Base-by-base conservation (phyloP, 2,888 invertebrate genomes). In the Lysandra coridon region DNA sequence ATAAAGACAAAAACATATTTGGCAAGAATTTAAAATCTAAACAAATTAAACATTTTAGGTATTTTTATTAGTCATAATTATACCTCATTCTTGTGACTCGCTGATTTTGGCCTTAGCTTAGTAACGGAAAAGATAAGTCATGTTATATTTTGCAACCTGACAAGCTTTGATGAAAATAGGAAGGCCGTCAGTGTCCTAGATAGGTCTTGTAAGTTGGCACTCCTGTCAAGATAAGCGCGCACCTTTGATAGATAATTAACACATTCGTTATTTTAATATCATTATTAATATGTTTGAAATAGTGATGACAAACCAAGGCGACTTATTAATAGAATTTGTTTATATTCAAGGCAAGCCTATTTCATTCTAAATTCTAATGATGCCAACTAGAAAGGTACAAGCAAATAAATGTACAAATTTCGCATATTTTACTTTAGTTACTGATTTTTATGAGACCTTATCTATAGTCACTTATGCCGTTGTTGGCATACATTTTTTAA, bases 181-280 rank as follows among this genome's bases (percentile, higher is more conserved):
- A 30, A 23, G 23, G 12, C 64, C 12, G 64, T 12, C 7, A 62
- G 57, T 23, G 62, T 62, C 33, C 30, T 30, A 30, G 64, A 69
- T 30, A 37, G 33, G 69, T 69, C 33, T 64, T 30, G 64, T 69
- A 37, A 14, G 69, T 37, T 37, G 69, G 33, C 33, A 37, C 4
- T 37, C 33, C 33, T 69, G 69, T 69, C 69, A 33, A 69, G 69
- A 69, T 17, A 33, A 69, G 5, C 12, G 69, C 69, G 23, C 69
- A 69, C 69, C 69, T 69, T 69, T 69, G 33, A 69, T 69, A 69
- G 33, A 33, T 33, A 37, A 69, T 69, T 69, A 69, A 69, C 17
- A 37, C 69, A 69, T 69, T 69, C 4, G 14, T 69, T 69, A 69
- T 69, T 69, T 33, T 69, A 69, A 69, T 69, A 37, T 69, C 69